A percentile compares a stretch with the other conserved stretches of the same genome.
phyloP scores from a whole-genome alignment of 2,888 invertebrate genomes.

The Piscicola geometra region DNA sequence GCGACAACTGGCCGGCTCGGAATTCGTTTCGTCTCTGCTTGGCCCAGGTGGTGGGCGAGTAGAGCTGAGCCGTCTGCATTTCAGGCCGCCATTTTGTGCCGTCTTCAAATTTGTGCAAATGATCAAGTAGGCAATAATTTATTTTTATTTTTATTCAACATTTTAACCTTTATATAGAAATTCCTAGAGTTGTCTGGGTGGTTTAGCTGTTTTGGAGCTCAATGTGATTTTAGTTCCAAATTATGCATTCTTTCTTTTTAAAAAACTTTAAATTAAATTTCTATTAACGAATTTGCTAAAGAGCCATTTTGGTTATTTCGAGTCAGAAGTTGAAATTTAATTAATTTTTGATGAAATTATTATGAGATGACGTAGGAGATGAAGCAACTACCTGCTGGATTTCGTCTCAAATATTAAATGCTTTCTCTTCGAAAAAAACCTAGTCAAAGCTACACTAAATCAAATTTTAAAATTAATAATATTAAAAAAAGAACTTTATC shows the following conservation, averaged over 20 bases:
- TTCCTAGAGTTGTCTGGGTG: too few relatives aligned
- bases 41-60: constrained; percentile 46
- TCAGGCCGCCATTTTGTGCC: not conserved
- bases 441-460: too few relatives aligned
- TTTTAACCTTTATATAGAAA: not conserved
- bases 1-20: constrained; percentile 37
- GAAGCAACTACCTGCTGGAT: not conserved
- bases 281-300: not conserved
- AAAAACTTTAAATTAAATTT: too few relatives aligned
- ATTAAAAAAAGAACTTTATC: too few relatives aligned
- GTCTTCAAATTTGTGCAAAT: not conserved
- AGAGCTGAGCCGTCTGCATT: constrained; percentile 37
- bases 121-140: not conserved
- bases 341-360: constrained; percentile 15
- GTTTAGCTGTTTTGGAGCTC: constrained; percentile 5
- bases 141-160: not conserved
- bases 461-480: too few relatives aligned
- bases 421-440: too few relatives aligned
- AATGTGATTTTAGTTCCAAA: too few relatives aligned
- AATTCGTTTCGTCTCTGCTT: constrained; percentile 42
- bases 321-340: not conserved
- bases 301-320: not conserved
- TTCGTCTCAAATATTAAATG: too few relatives aligned
- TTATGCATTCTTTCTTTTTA: too few relatives aligned
- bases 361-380: constrained; percentile 6